Evolutionary conservation across 1,140 invertebrate species (phyloP), one percentile per base, ranked within the genome.

Genomic region (Leptinotarsa texana): DNA sequence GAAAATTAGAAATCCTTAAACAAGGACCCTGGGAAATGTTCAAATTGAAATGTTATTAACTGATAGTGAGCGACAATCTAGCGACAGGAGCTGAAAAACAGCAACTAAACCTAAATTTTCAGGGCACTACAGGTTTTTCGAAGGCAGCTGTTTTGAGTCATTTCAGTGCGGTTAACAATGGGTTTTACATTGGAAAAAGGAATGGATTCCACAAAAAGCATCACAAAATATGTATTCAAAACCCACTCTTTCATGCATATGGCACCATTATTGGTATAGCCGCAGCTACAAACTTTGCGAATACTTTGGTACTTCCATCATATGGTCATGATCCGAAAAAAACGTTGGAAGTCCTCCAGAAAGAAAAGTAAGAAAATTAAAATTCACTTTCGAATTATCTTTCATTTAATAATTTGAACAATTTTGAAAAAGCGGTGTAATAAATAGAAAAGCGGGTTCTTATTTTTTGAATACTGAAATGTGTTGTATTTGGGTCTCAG

Each of bases 161-260:
- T 83, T 89, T 92, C 75, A 93, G 92, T 73, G 87, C 96, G 8
- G 88, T 98, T 0, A 99, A 99, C 82, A 98, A 99, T 85, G 89
- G 91, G 4, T 91, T 91, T 75, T 88, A 92, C 82, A 85, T 89
- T 62, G 91, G 90, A 0, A 84, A 86, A 70, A 88, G 94, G 74
- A 84, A 90, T n/a, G 87, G 88, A 57, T 87, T 91, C 63, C 79
- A 89, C 63, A 80, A 86, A 69, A 86, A 86, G 62, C 86, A 87
- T 70, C 87, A 87, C 47, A 89, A 79, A 4, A 85, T 95, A 61
- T 96, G 95, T 81, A 80, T 93, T 0, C 92, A 96, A 84, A 94
- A 95, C 1, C 97, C 97, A 0, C 88, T 98, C 15, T 99, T 98
- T 83, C 98, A 99, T 83, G 96, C 93, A 17, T 96, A 94, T 83